Percentiles rank a stretch among this genome's conserved stretches.
Evolutionary conservation across 2,888 invertebrate species (phyloP).

Genomic region (Bellardia bayeri): DNA sequence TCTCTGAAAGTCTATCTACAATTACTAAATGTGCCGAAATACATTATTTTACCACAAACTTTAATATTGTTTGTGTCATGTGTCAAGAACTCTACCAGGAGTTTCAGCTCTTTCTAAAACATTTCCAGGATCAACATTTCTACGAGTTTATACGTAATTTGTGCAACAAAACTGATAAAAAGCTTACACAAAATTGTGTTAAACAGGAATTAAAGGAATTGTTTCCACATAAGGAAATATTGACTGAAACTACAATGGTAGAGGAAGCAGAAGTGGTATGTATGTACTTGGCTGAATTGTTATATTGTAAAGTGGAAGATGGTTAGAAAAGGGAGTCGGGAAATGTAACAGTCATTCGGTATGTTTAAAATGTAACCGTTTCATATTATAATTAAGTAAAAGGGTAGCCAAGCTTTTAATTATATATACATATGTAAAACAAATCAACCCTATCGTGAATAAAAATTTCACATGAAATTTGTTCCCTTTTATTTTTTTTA

Average conservation of each 20-base stretch:
- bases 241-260: background rate
- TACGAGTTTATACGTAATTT: conserved; percentile 28
- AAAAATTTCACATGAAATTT: no score
- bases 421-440: no score
- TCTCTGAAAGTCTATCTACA: conserved; percentile 28
- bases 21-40: conserved; percentile 77
- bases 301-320: background rate
- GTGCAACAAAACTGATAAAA: background rate
- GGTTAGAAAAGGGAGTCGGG: background rate
- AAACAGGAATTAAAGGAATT: conserved; percentile 6
- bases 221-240: background rate
- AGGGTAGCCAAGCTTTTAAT: no score
- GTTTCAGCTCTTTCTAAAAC: conserved; percentile 72
- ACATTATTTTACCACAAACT: conserved; percentile 69
- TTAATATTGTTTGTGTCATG: conserved; percentile 74
- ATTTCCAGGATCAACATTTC: conserved; percentile 74
- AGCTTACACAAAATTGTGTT: background rate
- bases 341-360: background rate
- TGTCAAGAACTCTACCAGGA: conserved; percentile 73
- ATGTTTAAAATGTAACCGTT: no score
- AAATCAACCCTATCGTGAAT: no score
- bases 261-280: background rate
- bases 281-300: background rate
- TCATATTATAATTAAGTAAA: no score
- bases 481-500: no score